Conservation (phyloP, 2,888 invertebrate species). For the Hermodice carunculata region DNA sequence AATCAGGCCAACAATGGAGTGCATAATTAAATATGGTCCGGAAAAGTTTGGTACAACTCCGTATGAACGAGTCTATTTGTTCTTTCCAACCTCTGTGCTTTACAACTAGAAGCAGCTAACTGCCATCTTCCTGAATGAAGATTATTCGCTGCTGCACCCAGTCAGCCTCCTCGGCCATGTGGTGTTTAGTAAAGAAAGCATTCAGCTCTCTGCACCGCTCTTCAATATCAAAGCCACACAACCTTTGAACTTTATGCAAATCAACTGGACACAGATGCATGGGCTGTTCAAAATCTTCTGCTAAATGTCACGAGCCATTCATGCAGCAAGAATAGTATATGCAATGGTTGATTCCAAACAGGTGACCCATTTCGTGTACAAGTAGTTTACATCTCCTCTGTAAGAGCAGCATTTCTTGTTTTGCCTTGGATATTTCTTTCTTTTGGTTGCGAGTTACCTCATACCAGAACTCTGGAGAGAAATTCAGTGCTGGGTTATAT, state of each 20-base stretch:
- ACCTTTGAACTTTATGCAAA: conserved; percentile 56
- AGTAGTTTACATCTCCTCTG: conserved; percentile 62
- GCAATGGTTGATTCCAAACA: conserved; percentile 65
- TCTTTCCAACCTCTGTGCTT: too few relatives aligned
- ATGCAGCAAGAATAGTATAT: conserved; percentile 63
- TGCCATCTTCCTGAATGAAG: too few relatives aligned
- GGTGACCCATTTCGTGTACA: conserved; percentile 63
- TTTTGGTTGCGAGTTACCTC: conserved; percentile 26
- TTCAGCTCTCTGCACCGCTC: conserved; percentile 50
- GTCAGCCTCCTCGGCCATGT: conserved; percentile 2
- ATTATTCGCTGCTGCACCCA: conserved; percentile 5
- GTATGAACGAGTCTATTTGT: too few relatives aligned
- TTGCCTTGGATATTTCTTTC: conserved; percentile 1
- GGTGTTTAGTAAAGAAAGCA: conserved; percentile 9
- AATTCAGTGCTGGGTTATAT: conserved; percentile 59
- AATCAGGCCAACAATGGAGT: too few relatives aligned
- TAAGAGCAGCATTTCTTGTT: conserved; percentile 46
- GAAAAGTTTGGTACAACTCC: too few relatives aligned
- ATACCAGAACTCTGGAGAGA: conserved; percentile 61
- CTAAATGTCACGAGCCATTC: conserved; percentile 66
- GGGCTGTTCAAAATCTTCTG: conserved; percentile 64
- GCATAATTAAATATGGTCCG: too few relatives aligned
- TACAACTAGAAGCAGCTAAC: too few relatives aligned
- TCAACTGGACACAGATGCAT: conserved; percentile 66
- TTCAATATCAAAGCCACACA: conserved; percentile 55